Evolutionary conservation across 2,113 vertebrate genomes (phyloP), one percentile per base, ranked within the genome.

Genomic region (Mormyrus iriodes): DNA sequence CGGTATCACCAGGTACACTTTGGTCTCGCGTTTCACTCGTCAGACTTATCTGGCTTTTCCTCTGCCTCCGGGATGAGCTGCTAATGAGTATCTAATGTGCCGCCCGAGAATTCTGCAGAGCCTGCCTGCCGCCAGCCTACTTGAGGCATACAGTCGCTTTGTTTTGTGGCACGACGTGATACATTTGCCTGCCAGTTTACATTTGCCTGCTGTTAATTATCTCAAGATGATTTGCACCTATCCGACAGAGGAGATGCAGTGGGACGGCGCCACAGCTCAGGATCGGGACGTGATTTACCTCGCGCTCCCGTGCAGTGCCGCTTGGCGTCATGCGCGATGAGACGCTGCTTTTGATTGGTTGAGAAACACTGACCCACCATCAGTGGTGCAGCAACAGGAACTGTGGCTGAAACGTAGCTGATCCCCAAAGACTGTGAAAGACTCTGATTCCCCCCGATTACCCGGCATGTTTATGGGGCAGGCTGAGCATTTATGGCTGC

Each of bases 1-100:
- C 58, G 98, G 98, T 27, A 97, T 99, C 90, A 99, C 98, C 86
- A 98, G 98, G 98, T 99, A 94, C 31, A 10, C 42, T 76, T 79
- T 27, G 35, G 10, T 58, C 69, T 19, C 73, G 46, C 49, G n/a
- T 53, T 76, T 73, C 51, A 5, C 39, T 39, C 55, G 1, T 87
- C 35, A 53, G 1, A 13, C 61, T 31, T 31, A 3, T n/a, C n/a
- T 12, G 61, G 10, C 61, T 31, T 13, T 65, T 31, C 10, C n/a
- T 31, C 15, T 86, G 85, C 83, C n/a, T 27, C 44, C n/a, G 17
- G 5, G 12, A 69, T 69, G 61, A 69, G 61, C n/a, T 69, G n/a
- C n/a, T 69, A 69, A 69, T 69, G 61, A 69, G 27, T 69, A 13
- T 69, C 10, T 69, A 69, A 69, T 13, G 61, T 69, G 10, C 61